Conservation (phyloP, 2,113 vertebrate species). For the Eleginops maclovinus region DNA sequence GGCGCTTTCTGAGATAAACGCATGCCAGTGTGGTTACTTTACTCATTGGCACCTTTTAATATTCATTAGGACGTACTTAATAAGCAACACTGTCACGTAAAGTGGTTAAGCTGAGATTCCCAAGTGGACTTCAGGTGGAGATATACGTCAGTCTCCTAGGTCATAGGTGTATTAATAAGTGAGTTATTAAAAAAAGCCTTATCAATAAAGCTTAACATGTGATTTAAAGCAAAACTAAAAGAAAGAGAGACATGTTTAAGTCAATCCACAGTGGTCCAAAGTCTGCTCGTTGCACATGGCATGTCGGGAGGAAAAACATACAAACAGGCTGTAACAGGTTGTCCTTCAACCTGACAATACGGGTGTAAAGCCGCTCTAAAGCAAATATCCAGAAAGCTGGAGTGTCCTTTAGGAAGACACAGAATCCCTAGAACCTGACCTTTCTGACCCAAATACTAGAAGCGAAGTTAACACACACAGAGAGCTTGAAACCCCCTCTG, state of each 20-base stretch:
- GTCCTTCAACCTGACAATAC: slow-evolving; percentile 47
- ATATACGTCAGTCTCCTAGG: slow-evolving; percentile 6
- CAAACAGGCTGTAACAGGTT: neutral
- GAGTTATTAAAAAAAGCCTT: slow-evolving; percentile 58
- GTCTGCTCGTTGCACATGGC: slow-evolving; percentile 16
- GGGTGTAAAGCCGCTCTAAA: slow-evolving; percentile 10
- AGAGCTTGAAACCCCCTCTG: neutral
- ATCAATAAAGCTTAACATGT: neutral
- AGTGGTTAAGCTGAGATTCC: slow-evolving; percentile 23
- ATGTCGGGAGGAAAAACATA: neutral
- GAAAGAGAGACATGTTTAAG: neutral
- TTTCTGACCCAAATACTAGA: neutral
- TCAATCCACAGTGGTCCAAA: slow-evolving; percentile 35
- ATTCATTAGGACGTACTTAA: slow-evolving; percentile 45
- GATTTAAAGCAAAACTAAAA: slow-evolving; percentile 8
- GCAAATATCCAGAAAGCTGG: slow-evolving; percentile 29
- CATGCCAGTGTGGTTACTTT: slow-evolving; percentile 8
- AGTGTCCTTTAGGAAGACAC: slow-evolving; percentile 12
- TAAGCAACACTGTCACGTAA: slow-evolving; percentile 11
- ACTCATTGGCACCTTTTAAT: slow-evolving; percentile 21
- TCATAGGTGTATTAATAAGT: slow-evolving; percentile 43
- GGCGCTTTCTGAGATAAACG: slow-evolving; percentile 14
- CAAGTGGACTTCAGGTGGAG: slow-evolving; percentile 10
- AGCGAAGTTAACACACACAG: neutral
- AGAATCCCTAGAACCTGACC: slow-evolving; percentile 1